Base-by-base conservation (phyloP, 2,113 vertebrate genomes). In the Leucosticte australis region DNA sequence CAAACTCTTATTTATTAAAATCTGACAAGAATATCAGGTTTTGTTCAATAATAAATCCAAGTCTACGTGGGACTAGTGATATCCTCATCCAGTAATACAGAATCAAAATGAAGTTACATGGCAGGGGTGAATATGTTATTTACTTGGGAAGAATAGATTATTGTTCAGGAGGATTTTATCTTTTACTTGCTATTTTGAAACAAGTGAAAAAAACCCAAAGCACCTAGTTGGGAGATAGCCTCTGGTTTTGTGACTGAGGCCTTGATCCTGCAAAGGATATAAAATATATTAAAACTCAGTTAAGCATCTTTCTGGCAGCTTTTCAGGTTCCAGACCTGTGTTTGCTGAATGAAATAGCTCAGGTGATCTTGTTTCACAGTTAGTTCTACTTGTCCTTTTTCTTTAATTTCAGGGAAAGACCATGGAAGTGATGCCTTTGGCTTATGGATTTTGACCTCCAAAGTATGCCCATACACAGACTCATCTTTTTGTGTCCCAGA, bases 1-100 rank as follows among this genome's bases (percentile, higher is more conserved):
- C 80, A 80, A 95, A 92, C 87, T 93, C 85, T 95, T 91, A 95
- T 92, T 96, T 96, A 93, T 96, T 96, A 94, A 95, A 96, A 95
- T 95, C 86, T 96, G 95, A 96, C 92, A 94, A 84, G 86, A 90
- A 90, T 96, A 96, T 92, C 39, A 6, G 56, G 42, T 90, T 96
- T 90, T 83, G 62, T 92, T 94, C 90, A 90, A 78, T 92, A 96
- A 96, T 92, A 93, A 93, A 92, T 95, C 83, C 93, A 70, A 91
- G 78, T 56, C 74, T 87, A 2, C 4, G n/a, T 64, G 62, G 71
- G 83, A 67, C 49, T 79, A 73, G 83, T 60, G 94, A 92, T 93
- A 95, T 82, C 83, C 57, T 87, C 31, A 8, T 87, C 46, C 80
- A 94, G 90, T 94, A 75, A 93, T 93, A 92, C 73, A 79, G 73